Base-by-base conservation (phyloP, 2,888 invertebrate genomes). In the Bembecia ichneumoniformis region DNA sequence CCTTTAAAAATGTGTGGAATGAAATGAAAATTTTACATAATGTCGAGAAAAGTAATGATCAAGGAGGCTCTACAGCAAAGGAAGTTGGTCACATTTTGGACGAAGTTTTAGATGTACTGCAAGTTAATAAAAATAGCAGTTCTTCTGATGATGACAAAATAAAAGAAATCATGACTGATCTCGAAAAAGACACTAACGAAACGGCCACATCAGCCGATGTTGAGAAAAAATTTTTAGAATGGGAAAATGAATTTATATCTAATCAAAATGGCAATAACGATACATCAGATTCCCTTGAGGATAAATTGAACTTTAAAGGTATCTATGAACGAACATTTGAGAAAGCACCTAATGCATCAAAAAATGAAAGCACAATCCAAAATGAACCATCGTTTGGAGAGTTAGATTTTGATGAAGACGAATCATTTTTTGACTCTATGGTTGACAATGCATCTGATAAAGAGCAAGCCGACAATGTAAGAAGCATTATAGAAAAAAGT, bases 11-110 rank as follows among this genome's bases (percentile, higher is more conserved):
- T n/a, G 58, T 78, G 35, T 65, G 70, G 58, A 56, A 63, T 17
- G 60, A 74, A 56, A 63, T 80, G 35, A 71, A 71, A 58, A 47
- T 63, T 34, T 59, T 82, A 46, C 66, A 74, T 40, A 57, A 71
- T 47, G 55, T 68, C 43, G 69, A 77, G 61, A 52, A 58, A n/a
- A 64, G 13, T 40, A 58, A 68, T 45, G 58, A 69, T 46, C 62
- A 59, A 50, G 71, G 71, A 51, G 51, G 52, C 20, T 58, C 68
- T n/a, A 68, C 74, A 57, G 60, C 60, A 1, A 60, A 58, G 1
- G 68, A 76, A 61, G 68, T 81, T 47, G 64, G 65, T 43, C 54
- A 60, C 36, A 59, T 73, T 35, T 64, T 77, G 13, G 62, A 71
- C 53, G 60, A 68, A 56, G 62, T 77, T 20, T 58, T 75, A 15